phyloP scores from a whole-genome alignment of 1,140 invertebrate genomes.

The Alviniconcha marisindica region DNA sequence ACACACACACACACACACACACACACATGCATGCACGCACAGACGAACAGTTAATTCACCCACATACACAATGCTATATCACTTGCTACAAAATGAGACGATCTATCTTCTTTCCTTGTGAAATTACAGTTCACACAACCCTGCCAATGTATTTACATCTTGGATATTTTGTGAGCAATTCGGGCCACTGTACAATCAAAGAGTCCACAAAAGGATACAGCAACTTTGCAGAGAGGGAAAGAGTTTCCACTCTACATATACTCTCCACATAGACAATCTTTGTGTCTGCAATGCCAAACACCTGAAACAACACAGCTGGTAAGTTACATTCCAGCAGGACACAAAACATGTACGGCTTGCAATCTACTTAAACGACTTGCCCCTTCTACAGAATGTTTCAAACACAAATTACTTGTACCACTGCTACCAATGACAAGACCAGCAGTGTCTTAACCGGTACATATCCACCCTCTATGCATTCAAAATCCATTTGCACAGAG shows the following conservation, averaged over 20 bases:
- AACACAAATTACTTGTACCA: too few relatives aligned
- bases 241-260: constrained; percentile 91
- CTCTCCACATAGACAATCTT: constrained; percentile 96
- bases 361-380: too few relatives aligned
- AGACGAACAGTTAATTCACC: neutral
- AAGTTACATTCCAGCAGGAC: too few relatives aligned
- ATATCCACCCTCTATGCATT: too few relatives aligned
- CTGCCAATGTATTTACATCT: constrained; percentile 78
- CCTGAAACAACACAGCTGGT: too few relatives aligned
- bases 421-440: too few relatives aligned
- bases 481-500: too few relatives aligned
- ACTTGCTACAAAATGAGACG: neutral
- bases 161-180: constrained; percentile 80
- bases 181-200: constrained; percentile 94
- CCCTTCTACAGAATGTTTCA: too few relatives aligned
- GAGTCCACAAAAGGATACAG: constrained; percentile 86
- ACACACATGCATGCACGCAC: neutral
- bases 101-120: too few relatives aligned
- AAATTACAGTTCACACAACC: constrained; percentile 67
- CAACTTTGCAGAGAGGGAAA: constrained; percentile 93
- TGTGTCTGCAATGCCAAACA: constrained; percentile 82
- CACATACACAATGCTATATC: neutral
- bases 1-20: neutral
- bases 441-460: too few relatives aligned
- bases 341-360: too few relatives aligned